phyloP scores from a whole-genome alignment of 2,888 invertebrate genomes.

The Eupelmus urozonus region DNA sequence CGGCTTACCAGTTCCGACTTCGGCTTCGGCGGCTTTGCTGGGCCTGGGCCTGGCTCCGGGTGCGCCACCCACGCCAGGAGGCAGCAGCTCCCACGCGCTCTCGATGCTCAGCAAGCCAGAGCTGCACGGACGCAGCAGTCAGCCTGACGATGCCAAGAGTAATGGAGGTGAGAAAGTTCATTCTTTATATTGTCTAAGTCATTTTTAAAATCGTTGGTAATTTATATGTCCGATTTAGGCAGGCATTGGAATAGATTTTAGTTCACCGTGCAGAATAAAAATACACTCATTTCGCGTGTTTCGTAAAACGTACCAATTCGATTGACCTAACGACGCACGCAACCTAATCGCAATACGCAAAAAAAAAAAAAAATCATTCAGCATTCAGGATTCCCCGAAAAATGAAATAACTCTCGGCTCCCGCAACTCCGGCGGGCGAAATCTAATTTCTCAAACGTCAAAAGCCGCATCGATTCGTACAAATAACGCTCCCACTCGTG shows the following conservation, averaged over 20 bases:
- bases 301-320: too few species aligned
- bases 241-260: too few species aligned
- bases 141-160: conserved; percentile 86
- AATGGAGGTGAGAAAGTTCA: conserved; percentile 82
- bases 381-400: background rate
- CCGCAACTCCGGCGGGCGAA: background rate
- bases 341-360: too few species aligned
- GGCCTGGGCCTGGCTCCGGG: conserved; percentile 76
- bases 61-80: conserved; percentile 80
- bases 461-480: conserved; percentile 35
- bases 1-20: conserved; percentile 76
- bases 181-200: too few species aligned
- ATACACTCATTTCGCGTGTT: too few species aligned
- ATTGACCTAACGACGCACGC: too few species aligned
- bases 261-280: too few species aligned
- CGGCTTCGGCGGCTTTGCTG: conserved; percentile 78
- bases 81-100: conserved; percentile 85
- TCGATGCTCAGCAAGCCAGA: conserved; percentile 89
- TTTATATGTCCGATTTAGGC: too few species aligned
- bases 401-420: conserved; percentile 6
- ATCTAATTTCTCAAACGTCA: conserved; percentile 46
- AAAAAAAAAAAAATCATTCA: background rate
- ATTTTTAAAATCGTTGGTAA: too few species aligned
- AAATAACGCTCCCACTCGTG: conserved; percentile 13
- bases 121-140: conserved; percentile 82